Percentiles rank a stretch among this genome's conserved stretches.
These are phyloP conservation scores for Stenolophus ochropezus DNA, from an alignment of 2,888 invertebrate genomes.

Conservation along the genomic window DNA sequence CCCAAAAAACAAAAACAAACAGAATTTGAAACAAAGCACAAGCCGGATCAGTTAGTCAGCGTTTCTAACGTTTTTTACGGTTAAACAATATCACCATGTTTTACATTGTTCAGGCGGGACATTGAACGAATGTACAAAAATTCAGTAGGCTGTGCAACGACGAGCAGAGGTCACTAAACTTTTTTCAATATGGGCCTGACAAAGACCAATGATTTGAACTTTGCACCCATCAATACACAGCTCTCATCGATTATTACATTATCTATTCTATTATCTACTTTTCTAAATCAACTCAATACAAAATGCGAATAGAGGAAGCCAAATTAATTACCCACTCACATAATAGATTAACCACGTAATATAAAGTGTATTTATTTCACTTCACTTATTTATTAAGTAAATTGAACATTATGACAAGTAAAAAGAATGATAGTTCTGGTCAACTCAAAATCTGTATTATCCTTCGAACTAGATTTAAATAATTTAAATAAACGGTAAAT, in stretches of 20 bases:
- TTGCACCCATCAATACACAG: conserved; percentile 20
- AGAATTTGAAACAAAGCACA: conserved; percentile 52
- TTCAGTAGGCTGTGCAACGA: conserved; percentile 44
- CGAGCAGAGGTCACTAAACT: conserved; percentile 51
- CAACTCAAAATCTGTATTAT: too few relatives aligned
- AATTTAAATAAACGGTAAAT: too few relatives aligned
- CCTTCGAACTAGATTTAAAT: too few relatives aligned
- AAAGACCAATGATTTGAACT: conserved; percentile 14
- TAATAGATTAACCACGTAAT: too few relatives aligned
- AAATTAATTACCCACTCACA: too few relatives aligned
- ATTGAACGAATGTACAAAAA: conserved; percentile 53
- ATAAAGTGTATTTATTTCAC: too few relatives aligned
- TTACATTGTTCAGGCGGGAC: conserved; percentile 52
- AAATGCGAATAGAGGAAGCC: too few relatives aligned
- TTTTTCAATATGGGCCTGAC: conserved; percentile 25
- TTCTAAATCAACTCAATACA: too few relatives aligned
- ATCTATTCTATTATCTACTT: conserved; percentile 11
- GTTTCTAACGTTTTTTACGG: conserved; percentile 51
- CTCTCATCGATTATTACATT: background rate
- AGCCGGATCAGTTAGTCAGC: conserved; percentile 56
- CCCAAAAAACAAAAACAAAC: conserved; percentile 52
- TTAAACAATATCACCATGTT: conserved; percentile 51
- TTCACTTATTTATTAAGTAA: too few relatives aligned
- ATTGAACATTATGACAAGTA: too few relatives aligned
- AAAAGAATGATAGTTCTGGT: too few relatives aligned